phyloP scores from a whole-genome alignment of 2,113 vertebrate species.

The Chionomys nivalis region DNA sequence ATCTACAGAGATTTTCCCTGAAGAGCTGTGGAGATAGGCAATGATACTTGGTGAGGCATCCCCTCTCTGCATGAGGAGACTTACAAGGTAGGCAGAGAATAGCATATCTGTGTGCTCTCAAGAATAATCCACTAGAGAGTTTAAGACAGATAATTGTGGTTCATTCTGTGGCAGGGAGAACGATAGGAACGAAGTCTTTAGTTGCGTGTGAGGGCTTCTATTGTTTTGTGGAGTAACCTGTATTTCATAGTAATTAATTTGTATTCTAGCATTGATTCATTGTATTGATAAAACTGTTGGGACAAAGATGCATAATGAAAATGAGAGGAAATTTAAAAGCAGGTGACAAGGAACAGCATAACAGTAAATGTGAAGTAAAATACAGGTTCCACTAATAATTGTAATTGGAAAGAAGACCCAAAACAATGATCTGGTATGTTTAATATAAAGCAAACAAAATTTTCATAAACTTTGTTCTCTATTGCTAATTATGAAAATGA shows the following conservation, averaged over 20 bases:
- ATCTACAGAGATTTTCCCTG: not conserved
- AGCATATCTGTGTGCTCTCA: not conserved
- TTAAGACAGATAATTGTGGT: not conserved
- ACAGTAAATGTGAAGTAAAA: not conserved
- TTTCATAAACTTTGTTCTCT: not conserved
- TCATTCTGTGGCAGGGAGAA: constrained; percentile 2
- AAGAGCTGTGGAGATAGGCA: not conserved
- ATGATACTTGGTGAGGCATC: not conserved
- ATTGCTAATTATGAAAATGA: not conserved
- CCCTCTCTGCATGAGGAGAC: not conserved
- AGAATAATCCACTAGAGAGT: not conserved
- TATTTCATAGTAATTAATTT: constrained; percentile 20
- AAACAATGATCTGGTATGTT: not conserved
- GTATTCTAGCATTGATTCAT: not conserved
- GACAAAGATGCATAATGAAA: not conserved
- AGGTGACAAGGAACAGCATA: not conserved
- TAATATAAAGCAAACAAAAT: not conserved
- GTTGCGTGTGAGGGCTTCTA: not conserved
- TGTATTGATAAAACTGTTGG: not conserved
- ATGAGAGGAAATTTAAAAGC: constrained; percentile 24
- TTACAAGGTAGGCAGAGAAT: not conserved
- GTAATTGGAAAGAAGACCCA: not conserved
- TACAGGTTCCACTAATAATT: not conserved
- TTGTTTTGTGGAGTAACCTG: not conserved
- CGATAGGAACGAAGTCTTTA: not conserved